Percentiles rank a stretch among this genome's conserved stretches.
phyloP scores from a whole-genome alignment of 2,797 vertebrate genomes.

The Distichodus sexfasciatus region DNA sequence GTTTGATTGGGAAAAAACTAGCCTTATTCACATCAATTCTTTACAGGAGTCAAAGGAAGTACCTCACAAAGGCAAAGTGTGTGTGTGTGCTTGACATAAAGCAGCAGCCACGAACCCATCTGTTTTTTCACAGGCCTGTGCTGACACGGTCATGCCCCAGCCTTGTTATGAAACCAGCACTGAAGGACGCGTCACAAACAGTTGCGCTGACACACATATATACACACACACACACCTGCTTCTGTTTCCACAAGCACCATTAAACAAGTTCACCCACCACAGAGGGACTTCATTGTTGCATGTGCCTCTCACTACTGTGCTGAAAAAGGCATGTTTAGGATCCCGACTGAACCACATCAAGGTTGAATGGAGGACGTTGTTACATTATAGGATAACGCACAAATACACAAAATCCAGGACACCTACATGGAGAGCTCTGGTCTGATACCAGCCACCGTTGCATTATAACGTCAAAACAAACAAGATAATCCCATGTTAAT shows the following conservation, averaged over 20 bases:
- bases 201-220: neutral
- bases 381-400: neutral
- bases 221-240: neutral
- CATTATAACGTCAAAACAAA: conserved; percentile 26
- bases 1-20: too few relatives aligned
- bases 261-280: conserved; percentile 12
- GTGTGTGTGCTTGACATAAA: too few relatives aligned
- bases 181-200: neutral
- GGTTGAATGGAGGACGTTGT: neutral
- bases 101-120: too few relatives aligned
- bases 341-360: neutral
- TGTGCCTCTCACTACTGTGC: neutral
- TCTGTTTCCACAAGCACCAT: neutral
- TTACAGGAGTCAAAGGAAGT: too few relatives aligned
- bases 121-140: too few relatives aligned
- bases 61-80: too few relatives aligned
- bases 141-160: neutral
- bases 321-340: neutral
- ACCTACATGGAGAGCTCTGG: neutral
- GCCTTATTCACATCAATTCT: too few relatives aligned
- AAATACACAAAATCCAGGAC: neutral
- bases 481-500: conserved; percentile 31
- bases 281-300: neutral
- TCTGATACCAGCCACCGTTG: conserved; percentile 17
- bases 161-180: neutral